phyloP scores from a whole-genome alignment of 2,797 vertebrate genomes.

The Rhodeus uyekii region DNA sequence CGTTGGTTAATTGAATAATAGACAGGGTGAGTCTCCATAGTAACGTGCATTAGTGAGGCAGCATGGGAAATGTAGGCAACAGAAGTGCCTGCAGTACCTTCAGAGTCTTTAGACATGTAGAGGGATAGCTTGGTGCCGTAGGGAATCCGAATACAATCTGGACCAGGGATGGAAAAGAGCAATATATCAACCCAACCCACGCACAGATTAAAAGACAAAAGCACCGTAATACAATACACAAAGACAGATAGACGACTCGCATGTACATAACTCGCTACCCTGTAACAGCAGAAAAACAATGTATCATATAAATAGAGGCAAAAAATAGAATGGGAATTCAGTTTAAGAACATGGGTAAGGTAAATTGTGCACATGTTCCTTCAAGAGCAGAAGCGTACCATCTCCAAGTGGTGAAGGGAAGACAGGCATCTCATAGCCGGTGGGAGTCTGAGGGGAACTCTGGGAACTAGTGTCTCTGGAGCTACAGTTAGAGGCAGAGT shows the following conservation, averaged over 20 bases:
- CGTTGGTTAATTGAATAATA: constrained; percentile 54
- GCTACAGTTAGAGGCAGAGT: constrained; percentile 85
- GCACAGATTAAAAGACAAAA: constrained; percentile 40
- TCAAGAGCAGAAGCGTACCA: constrained; percentile 75
- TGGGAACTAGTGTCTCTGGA: constrained; percentile 89
- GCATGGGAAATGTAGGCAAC: constrained; percentile 52
- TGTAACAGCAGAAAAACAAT: constrained; percentile 18
- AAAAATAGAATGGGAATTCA: not conserved
- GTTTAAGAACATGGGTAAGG: not conserved
- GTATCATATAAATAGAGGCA: too few relatives aligned
- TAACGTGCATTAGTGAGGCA: constrained; percentile 53
- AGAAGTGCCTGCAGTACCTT: constrained; percentile 78
- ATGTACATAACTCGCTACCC: not conserved
- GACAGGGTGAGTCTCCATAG: constrained; percentile 26
- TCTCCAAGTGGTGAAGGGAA: constrained; percentile 87
- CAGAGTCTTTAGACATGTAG: constrained; percentile 85
- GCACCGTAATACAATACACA: constrained; percentile 41
- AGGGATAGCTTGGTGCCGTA: constrained; percentile 86
- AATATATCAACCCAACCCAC: constrained; percentile 59
- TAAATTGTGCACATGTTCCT: not conserved
- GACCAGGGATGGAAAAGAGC: constrained; percentile 80
- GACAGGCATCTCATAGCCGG: constrained; percentile 84
- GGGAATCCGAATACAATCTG: constrained; percentile 88
- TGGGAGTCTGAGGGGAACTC: constrained; percentile 91
- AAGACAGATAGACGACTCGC: constrained; percentile 1